Evolutionary conservation across 2,113 vertebrate genomes (phyloP), one percentile per base, ranked within the genome.

Genomic region (Nipponia nippon): DNA sequence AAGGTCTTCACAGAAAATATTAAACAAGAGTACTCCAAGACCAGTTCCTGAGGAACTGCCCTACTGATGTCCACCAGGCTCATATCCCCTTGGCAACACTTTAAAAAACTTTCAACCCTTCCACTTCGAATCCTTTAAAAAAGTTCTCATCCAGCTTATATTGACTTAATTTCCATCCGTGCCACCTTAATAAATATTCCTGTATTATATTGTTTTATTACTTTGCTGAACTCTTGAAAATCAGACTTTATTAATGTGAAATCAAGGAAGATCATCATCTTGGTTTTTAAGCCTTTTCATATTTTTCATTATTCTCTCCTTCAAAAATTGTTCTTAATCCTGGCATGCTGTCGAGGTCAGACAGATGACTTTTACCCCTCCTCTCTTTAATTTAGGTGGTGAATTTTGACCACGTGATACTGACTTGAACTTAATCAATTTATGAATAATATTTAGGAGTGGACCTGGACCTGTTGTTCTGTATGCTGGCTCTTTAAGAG

Each of bases 311-410:
- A 22, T 40, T 50, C 14, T 44, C 16, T 85, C 52, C 27, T 76
- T 71, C 44, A 47, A 76, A 52, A 67, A 34, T 10, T 62, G 1
- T 19, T 84, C 65, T 71, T 84, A 62, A 44, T 55, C 42, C 20
- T 84, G 22, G 3, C 20, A n/a, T 10, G 7, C 2, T 32, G 9
- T n/a, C 0, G 0, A 70, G 26, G 16, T 52, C 65, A 90, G 26
- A 55, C 25, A 75, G 76, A 42, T 47, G 0, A 44, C 5, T 62
- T 32, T 38, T 34, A 42, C 5, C 16, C 5, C 8, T 91, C n/a
- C 46, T 44, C 2, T 81, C 25, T 81, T 73, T 66, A 56, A 66
- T 87, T 71, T 62, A 66, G 19, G 12, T 26, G 25, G 5, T 36
- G 34, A 90, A 82, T 85, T 90, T 32, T 75, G 27, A 84, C 22